Evolutionary conservation across 1,140 invertebrate species (phyloP).

Genomic region (Drosophila suzukii): DNA sequence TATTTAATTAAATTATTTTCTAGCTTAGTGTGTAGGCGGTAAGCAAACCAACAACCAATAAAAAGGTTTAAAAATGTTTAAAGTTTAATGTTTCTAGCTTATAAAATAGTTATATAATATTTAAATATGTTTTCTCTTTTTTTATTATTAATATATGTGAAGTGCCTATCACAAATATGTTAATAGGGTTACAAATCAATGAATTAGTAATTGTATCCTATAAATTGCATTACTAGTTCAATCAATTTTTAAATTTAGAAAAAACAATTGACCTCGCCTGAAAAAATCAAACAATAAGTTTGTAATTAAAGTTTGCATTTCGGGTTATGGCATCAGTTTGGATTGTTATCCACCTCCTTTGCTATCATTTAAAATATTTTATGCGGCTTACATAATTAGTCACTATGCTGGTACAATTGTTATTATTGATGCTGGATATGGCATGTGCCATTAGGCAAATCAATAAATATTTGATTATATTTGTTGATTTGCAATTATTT

Average conservation of each 20-base stretch:
- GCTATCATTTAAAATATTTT: slow-evolving; percentile 21
- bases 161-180: not conserved
- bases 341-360: slow-evolving; percentile 9
- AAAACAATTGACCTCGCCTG: no score
- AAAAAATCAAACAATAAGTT: not conserved
- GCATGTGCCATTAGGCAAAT: slow-evolving; percentile 64
- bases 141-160: no score
- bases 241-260: not conserved
- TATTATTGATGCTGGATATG: slow-evolving; percentile 7
- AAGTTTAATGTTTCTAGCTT: not conserved
- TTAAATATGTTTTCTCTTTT: no score
- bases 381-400: slow-evolving; percentile 62
- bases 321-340: slow-evolving; percentile 25
- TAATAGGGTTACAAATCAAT: not conserved
- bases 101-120: not conserved
- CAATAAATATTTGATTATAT: slow-evolving; percentile 80
- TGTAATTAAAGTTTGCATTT: slow-evolving; percentile 64
- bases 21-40: slow-evolving; percentile 40
- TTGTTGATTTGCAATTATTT: slow-evolving; percentile 79
- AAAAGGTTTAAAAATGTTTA: not conserved
- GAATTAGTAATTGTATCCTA: not conserved
- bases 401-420: slow-evolving; percentile 29
- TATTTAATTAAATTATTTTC: slow-evolving; percentile 74
- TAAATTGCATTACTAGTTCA: not conserved
- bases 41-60: not conserved